Evolutionary conservation across 2,888 invertebrate genomes (phyloP).

Genomic region (Brenthis ino): DNA sequence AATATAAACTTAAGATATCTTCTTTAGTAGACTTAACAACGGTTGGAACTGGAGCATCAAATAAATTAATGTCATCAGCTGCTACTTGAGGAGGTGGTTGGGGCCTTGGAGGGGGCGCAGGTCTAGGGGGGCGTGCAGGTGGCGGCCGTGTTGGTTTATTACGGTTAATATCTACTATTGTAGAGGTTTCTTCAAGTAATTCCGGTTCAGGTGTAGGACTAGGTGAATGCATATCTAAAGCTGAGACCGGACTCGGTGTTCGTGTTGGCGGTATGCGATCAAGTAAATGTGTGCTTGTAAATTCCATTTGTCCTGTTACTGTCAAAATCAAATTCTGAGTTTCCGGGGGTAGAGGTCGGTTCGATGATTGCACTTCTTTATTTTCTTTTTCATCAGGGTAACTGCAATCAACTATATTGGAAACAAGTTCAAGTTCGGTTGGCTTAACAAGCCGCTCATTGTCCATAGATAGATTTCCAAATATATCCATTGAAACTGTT

Average conservation of each 20-base stretch:
- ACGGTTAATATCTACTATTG: slow-evolving; percentile 71
- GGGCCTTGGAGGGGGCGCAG: slow-evolving; percentile 73
- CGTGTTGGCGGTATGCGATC: slow-evolving; percentile 92
- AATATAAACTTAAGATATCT: slow-evolving; percentile 83
- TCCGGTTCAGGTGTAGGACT: slow-evolving; percentile 89
- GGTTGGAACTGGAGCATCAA: slow-evolving; percentile 81
- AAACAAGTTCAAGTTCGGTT: slow-evolving; percentile 66
- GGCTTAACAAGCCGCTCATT: slow-evolving; percentile 60
- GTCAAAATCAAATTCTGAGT: slow-evolving; percentile 93
- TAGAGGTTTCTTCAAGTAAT: slow-evolving; percentile 48
- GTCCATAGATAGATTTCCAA: slow-evolving; percentile 48
- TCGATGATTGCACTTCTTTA: slow-evolving; percentile 63
- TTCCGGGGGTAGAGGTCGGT: slow-evolving; percentile 87
- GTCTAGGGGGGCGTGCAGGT: slow-evolving; percentile 65
- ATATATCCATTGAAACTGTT: slow-evolving; percentile 49
- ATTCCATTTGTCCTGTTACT: slow-evolving; percentile 94
- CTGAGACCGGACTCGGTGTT: slow-evolving; percentile 93
- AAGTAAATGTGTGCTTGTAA: slow-evolving; percentile 91
- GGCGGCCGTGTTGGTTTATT: slow-evolving; percentile 62
- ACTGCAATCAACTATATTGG: slow-evolving; percentile 55
- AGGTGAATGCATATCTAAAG: slow-evolving; percentile 91
- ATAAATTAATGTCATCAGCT: slow-evolving; percentile 78
- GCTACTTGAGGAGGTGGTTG: slow-evolving; percentile 60
- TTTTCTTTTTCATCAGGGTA: slow-evolving; percentile 49
- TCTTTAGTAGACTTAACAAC: slow-evolving; percentile 80